Evolutionary conservation across 2,797 vertebrate genomes (phyloP).

Genomic region (Hoplostethus atlanticus): DNA sequence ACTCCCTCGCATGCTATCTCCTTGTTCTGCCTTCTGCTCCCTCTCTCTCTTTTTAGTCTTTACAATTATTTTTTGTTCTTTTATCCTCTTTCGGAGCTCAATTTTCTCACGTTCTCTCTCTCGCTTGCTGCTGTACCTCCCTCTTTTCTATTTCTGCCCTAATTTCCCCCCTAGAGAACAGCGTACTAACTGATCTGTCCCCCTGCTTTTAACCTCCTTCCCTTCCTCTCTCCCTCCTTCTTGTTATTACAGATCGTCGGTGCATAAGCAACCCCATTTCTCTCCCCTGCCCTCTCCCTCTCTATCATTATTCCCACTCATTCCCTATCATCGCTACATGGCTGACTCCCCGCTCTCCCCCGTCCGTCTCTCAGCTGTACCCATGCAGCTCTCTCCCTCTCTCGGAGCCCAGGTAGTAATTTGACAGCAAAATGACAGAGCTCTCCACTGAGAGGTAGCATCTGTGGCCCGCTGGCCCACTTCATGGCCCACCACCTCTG

Average conservation of each 20-base stretch:
- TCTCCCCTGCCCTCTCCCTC: slow-evolving; percentile 9
- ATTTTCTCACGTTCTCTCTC: neutral
- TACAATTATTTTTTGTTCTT: slow-evolving; percentile 20
- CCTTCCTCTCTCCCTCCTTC: slow-evolving; percentile 13
- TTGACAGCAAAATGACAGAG: slow-evolving; percentile 49
- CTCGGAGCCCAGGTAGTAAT: slow-evolving; percentile 37
- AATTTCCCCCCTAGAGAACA: slow-evolving; percentile 19
- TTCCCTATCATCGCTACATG: slow-evolving; percentile 12
- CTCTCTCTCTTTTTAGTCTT: slow-evolving; percentile 34
- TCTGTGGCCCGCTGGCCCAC: slow-evolving; percentile 49
- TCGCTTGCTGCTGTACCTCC: neutral
- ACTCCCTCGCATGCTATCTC: slow-evolving; percentile 47
- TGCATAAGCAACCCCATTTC: slow-evolving; percentile 14
- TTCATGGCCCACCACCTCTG: slow-evolving; percentile 22
- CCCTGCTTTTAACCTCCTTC: slow-evolving; percentile 39
- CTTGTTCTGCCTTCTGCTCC: slow-evolving; percentile 14
- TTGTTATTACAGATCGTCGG: slow-evolving; percentile 9
- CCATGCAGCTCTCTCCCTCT: slow-evolving; percentile 24
- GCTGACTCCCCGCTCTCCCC: slow-evolving; percentile 47
- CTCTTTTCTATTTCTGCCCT: slow-evolving; percentile 13
- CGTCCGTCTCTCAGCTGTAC: slow-evolving; percentile 4
- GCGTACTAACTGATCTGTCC: slow-evolving; percentile 25
- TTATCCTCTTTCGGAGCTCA: neutral
- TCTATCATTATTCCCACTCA: slow-evolving; percentile 45
- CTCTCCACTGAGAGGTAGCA: slow-evolving; percentile 49